Evolutionary conservation across 2,113 vertebrate genomes (phyloP).

Genomic region (Orthonyx spaldingii): DNA sequence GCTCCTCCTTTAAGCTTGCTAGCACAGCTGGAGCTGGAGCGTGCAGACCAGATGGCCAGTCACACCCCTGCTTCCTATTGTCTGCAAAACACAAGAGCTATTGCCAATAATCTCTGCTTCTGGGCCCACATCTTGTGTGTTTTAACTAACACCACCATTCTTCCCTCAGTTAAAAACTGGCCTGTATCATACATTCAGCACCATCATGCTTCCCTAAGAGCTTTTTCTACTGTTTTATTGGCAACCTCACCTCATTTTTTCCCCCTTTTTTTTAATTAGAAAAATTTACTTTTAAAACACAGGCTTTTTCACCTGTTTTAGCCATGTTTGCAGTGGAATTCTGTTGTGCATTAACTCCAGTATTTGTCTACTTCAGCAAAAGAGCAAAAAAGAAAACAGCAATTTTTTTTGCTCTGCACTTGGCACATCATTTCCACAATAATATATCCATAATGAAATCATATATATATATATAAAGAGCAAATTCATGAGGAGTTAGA

Average conservation of each 20-base stretch:
- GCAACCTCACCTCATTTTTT: not conserved
- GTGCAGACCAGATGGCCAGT: constrained; percentile 38
- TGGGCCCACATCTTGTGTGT: not conserved
- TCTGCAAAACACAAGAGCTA: not conserved
- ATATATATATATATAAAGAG: not conserved
- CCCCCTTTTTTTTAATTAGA: not conserved
- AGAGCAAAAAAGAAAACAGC: not conserved
- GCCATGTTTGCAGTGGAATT: not conserved
- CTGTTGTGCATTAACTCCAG: not conserved
- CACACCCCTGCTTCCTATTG: constrained; percentile 25
- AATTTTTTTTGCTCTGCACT: not conserved
- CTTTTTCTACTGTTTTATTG: not conserved
- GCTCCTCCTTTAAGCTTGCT: constrained; percentile 27
- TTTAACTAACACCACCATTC: not conserved
- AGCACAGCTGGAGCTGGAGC: constrained; percentile 40
- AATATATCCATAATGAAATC: not conserved
- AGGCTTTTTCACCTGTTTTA: not conserved
- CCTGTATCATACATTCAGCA: not conserved
- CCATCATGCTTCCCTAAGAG: not conserved
- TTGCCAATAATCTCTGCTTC: not conserved
- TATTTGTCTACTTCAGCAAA: not conserved
- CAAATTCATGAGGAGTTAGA: not conserved
- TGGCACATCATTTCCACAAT: not conserved
- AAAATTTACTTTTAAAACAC: not conserved
- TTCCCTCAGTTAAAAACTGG: not conserved